These are phyloP conservation scores for Enteromius paludinosus DNA, from an alignment of 2,797 vertebrate genomes.

Conservation along the genomic window DNA sequence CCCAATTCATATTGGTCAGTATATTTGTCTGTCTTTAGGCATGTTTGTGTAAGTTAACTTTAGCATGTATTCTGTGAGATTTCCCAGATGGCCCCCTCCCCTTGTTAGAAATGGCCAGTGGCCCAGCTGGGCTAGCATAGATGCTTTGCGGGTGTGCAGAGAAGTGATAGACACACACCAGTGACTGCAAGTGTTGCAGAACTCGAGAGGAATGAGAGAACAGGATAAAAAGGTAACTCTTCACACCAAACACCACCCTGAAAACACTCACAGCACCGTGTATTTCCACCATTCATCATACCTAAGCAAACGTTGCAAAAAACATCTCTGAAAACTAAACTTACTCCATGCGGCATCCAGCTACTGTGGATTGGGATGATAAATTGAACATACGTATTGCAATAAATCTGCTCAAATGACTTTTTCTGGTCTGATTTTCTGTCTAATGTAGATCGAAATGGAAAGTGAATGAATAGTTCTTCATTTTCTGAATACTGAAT, in stretches of 20 bases:
- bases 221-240: conserved; percentile 32
- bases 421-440: conserved; percentile 2
- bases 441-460: neutral
- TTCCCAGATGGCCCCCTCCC: conserved; percentile 10
- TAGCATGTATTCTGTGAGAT: neutral
- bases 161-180: conserved; percentile 59
- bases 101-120: conserved; percentile 45
- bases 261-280: conserved; percentile 25
- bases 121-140: conserved; percentile 41
- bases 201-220: conserved; percentile 34
- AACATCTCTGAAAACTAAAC: conserved; percentile 15
- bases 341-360: neutral
- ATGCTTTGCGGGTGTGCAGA: conserved; percentile 34
- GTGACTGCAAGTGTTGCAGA: conserved; percentile 45
- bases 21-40: neutral
- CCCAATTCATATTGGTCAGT: neutral
- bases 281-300: conserved; percentile 21
- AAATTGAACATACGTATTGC: conserved; percentile 18
- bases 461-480: neutral
- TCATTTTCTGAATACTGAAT: conserved; percentile 10
- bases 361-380: conserved; percentile 18
- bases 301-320: neutral
- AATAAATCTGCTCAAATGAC: neutral
- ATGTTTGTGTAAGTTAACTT: conserved; percentile 21
- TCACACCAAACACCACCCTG: neutral